Percentiles rank a stretch among this genome's conserved stretches.
Conservation (phyloP, 2,113 vertebrate genomes). For the Acrocephalus kingi region DNA sequence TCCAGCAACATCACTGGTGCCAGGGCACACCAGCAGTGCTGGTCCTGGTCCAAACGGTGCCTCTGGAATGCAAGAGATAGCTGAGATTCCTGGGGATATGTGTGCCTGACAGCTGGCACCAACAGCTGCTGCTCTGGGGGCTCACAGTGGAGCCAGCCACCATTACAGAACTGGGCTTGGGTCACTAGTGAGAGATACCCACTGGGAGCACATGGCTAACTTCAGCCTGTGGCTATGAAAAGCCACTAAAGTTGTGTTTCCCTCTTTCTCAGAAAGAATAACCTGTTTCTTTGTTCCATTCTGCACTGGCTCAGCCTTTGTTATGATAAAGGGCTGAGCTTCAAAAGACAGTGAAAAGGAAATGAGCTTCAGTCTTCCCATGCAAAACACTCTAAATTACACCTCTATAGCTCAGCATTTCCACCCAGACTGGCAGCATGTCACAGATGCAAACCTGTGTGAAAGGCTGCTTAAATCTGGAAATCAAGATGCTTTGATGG, state of each 20-base stretch:
- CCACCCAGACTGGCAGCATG: not conserved
- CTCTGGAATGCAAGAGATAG: not conserved
- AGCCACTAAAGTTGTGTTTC: not conserved
- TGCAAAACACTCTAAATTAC: not conserved
- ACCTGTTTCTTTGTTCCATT: not conserved
- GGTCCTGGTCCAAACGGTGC: fast-evolving
- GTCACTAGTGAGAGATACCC: not conserved
- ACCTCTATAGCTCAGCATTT: not conserved
- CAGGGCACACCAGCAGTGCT: fast-evolving
- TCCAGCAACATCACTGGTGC: not conserved
- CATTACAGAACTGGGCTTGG: not conserved
- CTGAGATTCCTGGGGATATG: not conserved
- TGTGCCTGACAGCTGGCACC: not conserved
- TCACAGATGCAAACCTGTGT: not conserved
- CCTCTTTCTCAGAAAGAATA: not conserved
- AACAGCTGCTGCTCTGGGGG: not conserved
- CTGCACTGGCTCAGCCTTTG: not conserved
- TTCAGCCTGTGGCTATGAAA: not conserved
- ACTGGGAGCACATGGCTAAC: not conserved
- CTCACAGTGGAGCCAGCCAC: not conserved
- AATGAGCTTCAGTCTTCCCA: not conserved
- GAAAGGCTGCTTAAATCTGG: not conserved
- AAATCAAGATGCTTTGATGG: not conserved
- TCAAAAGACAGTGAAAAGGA: not conserved
- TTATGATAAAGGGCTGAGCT: not conserved